Percentiles rank a stretch among this genome's conserved stretches.
phyloP scores from a whole-genome alignment of 2,797 vertebrate species.

The Oceanodroma leucorhoa region DNA sequence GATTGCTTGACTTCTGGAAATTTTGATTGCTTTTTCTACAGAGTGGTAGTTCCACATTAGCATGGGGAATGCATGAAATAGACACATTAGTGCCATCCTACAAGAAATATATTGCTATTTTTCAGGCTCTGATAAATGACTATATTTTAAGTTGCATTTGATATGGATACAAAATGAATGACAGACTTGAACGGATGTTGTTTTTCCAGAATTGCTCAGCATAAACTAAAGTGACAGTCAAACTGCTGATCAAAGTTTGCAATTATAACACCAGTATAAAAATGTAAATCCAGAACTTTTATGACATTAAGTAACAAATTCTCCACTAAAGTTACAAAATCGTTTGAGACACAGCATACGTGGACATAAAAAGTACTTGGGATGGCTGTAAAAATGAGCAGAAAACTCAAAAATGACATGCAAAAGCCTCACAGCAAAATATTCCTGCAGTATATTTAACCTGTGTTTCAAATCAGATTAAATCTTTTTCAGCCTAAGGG shows the following conservation, averaged over 20 bases:
- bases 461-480: not conserved
- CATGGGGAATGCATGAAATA: not conserved
- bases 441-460: not conserved
- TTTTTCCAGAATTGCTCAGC: constrained; percentile 30
- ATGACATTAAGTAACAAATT: not conserved
- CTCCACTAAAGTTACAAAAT: not conserved
- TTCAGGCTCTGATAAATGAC: constrained; percentile 38
- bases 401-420: not conserved
- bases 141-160: constrained; percentile 27
- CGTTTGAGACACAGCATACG: not conserved
- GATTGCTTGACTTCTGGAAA: not conserved
- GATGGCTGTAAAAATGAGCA: not conserved
- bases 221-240: constrained; percentile 58
- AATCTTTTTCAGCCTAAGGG: not conserved
- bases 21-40: constrained; percentile 30
- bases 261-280: constrained; percentile 27
- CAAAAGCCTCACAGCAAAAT: not conserved
- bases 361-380: not conserved
- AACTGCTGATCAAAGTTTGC: constrained; percentile 55
- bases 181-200: constrained; percentile 30
- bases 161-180: constrained; percentile 35
- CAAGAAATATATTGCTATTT: constrained; percentile 38
- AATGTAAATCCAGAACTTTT: constrained; percentile 39
- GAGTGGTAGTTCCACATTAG: constrained; percentile 18
- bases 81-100: constrained; percentile 9